Evolutionary conservation across 2,888 invertebrate species (phyloP).

Genomic region (Psylliodes chrysocephalus): DNA sequence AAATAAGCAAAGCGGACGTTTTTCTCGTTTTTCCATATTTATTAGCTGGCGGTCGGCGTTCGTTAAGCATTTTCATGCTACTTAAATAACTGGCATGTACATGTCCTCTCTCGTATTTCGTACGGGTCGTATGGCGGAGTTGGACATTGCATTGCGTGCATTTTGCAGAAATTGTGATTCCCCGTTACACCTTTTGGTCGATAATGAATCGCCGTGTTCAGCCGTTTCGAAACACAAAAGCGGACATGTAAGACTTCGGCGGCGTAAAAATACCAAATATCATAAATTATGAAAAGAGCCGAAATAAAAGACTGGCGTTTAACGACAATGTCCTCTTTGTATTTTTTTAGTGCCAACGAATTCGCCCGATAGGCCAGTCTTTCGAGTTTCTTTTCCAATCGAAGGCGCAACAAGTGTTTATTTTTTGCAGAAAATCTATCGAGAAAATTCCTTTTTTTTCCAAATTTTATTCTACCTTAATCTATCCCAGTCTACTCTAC

Average conservation of each 20-base stretch:
- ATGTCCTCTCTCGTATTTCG: background rate
- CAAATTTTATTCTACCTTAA: too few relatives aligned
- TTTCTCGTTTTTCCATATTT: constrained; percentile 1
- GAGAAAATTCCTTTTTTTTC: too few relatives aligned
- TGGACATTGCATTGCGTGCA: constrained; percentile 39
- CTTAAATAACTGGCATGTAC: constrained; percentile 12
- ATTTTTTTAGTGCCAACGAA: constrained; percentile 46
- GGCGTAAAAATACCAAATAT: constrained; percentile 39
- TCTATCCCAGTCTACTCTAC: too few relatives aligned
- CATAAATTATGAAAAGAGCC: constrained; percentile 44
- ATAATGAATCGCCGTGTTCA: constrained; percentile 38
- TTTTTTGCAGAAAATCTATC: too few relatives aligned
- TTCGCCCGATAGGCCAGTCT: constrained; percentile 15
- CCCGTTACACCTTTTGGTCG: constrained; percentile 20
- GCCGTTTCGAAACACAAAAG: constrained; percentile 35
- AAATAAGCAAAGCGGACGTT: background rate
- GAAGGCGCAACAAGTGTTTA: too few relatives aligned
- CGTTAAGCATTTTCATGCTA: constrained; percentile 8
- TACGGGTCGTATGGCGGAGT: too few relatives aligned
- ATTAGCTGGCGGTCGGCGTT: background rate
- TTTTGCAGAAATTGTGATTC: constrained; percentile 25
- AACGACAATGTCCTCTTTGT: constrained; percentile 45
- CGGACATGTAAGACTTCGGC: constrained; percentile 34
- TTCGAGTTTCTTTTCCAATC: too few relatives aligned
- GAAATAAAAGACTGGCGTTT: constrained; percentile 42